Conservation (phyloP, 2,113 vertebrate genomes). For the Entomyzon cyanotis region DNA sequence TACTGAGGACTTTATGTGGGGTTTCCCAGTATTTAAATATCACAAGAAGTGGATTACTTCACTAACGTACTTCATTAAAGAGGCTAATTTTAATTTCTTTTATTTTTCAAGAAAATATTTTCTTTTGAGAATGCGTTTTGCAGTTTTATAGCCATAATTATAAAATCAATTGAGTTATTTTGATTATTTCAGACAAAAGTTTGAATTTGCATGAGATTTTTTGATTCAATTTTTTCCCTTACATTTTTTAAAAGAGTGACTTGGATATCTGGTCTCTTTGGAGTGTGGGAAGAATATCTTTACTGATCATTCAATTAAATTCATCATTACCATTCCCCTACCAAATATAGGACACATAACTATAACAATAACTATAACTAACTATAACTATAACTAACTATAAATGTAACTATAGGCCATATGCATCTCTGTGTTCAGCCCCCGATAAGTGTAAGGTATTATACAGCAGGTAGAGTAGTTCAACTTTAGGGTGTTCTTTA, state of each 20-base stretch:
- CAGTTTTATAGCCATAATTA: neutral
- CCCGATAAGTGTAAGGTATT: neutral
- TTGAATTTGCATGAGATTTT: neutral
- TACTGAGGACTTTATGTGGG: neutral
- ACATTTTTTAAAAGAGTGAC: neutral
- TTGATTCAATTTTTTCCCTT: neutral
- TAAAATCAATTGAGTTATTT: neutral
- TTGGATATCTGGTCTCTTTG: neutral
- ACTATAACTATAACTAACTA: neutral
- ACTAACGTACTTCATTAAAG: neutral
- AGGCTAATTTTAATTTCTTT: neutral
- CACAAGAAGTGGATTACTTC: neutral
- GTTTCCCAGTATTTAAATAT: neutral
- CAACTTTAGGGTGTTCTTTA: neutral
- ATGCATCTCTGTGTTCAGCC: neutral
- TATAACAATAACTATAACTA: neutral
- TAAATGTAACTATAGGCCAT: neutral
- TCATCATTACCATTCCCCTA: accelerated
- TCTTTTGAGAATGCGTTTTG: neutral
- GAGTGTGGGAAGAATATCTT: neutral
- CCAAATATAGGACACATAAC: neutral
- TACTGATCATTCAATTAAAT: neutral
- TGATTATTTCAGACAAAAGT: neutral
- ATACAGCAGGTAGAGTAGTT: neutral
- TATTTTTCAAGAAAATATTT: neutral